Evolutionary conservation across 2,888 invertebrate genomes (phyloP), one percentile per base, ranked within the genome.

Genomic region (Rhogogaster chlorosoma): DNA sequence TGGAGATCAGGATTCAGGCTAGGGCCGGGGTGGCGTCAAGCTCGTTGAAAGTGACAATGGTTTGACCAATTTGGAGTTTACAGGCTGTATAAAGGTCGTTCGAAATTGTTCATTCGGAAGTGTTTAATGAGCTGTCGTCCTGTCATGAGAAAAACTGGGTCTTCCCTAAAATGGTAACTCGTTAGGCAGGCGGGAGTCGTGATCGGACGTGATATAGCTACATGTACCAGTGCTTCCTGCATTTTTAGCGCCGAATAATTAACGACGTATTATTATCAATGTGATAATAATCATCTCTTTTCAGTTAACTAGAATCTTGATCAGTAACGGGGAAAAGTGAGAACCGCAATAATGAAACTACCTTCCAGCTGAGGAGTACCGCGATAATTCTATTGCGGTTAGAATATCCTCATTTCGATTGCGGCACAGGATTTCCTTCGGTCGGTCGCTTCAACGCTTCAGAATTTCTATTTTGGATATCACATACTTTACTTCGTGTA

Each of bases 31-130:
- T 18, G 71, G 38, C 71, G 22, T 73, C 38, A 26, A 77, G 5
- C 61, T 36, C 29, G 83, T 45, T 70, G 83, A 83, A 83, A 83
- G 83, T 67, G 83, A 83, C 83, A 83, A 83, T 83, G 67, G 83
- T 49, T 42, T 70, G 26, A 67, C 83, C 83, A 83, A 83, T 83
- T 83, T 83, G 83, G 38, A 10, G 26, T 15, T 32, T n/a, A 18
- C 5, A 18, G 36, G 18, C 18, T 38, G 32, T 67, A 9, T 22
- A 70, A 83, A 67, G 83, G 70, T 83, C 83, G 83, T 83, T 61
- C 6, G 38, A 6, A 83, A 67, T 67, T 67, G 67, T 32, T 83
- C 67, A 45, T 45, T 64, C 70, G 83, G 83, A 83, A 83, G 83
- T 70, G 83, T 83, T 83, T 83, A 49, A 83, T 83, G 83, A 83